Base-by-base conservation (phyloP, 2,888 invertebrate species). In the Drosophila maculinotata region DNA sequence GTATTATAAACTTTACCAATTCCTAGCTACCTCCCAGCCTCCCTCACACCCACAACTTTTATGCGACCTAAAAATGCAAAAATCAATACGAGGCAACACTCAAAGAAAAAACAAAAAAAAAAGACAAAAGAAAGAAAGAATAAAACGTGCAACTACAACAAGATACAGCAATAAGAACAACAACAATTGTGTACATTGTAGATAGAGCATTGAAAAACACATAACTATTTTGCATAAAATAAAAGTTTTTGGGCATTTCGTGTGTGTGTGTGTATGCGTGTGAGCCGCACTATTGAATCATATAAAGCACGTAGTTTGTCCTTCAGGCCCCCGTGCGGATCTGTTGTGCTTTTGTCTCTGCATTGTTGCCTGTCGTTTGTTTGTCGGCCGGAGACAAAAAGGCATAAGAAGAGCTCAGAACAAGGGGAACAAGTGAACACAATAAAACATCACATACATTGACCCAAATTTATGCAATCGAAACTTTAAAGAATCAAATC, bases 191-290 rank as follows among this genome's bases (percentile, higher is more conserved):
- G 52, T 35, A 59, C 58, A 58, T 72, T 60, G 58, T 62, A 68
- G 44, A 59, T 60, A 58, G 54, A 59, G 33, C 71, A 85, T 68
- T 52, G 64, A 63, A 64, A 54, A 63, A 76, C 66, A 79, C 73
- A 79, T 68, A 86, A 84, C 87, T 87, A 80, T 84, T 81, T 81
- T 81, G 79, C 87, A 81, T 81, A 87, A 81, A 87, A 81, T 77
- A 81, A 77, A 84, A 80, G 62, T 80, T 81, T 72, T 76, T 68
- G 67, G 56, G 28, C 26, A 44, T 39, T 33, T 48, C 52, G n/a
- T 17, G 9, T 12, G 23, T 35, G 31, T 41, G 17, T 31, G 41
- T 35, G 58, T 39, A 38, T 45, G 28, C 28, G 28, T 44, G 20
- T 15, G 12, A 25, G 68, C 45, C n/a, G 38, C 45, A 59, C 74